phyloP scores from a whole-genome alignment of 2,888 invertebrate genomes.

The Epinotia demarniana region DNA sequence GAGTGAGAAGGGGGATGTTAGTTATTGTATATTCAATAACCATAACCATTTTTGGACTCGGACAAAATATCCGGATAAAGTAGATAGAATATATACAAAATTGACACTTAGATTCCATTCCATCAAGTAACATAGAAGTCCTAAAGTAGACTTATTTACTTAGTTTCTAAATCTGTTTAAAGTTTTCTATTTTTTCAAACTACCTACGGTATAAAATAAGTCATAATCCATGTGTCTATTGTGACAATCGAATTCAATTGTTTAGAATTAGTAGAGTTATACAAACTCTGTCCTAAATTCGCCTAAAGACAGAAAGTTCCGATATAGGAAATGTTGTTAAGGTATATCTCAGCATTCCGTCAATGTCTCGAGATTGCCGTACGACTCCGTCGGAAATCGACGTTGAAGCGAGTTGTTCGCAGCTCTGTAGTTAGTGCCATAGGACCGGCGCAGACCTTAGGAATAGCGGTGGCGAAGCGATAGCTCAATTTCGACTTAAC shows the following conservation, averaged over 20 bases:
- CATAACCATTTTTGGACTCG: neutral
- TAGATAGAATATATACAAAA: conserved; percentile 26
- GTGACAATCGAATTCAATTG: neutral
- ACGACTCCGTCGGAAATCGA: conserved; percentile 11
- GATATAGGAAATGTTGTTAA: conserved; percentile 1
- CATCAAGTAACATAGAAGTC: conserved; percentile 5
- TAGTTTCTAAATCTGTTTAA: conserved; percentile 7
- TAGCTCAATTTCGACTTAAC: neutral
- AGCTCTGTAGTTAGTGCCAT: conserved; percentile 42
- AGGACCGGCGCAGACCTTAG: conserved; percentile 20
- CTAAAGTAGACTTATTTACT: neutral
- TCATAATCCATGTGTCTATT: conserved; percentile 10
- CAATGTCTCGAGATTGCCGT: conserved; percentile 20
- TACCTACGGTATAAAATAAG: neutral
- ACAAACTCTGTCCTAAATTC: neutral
- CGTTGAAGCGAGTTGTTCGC: conserved; percentile 13
- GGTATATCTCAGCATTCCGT: conserved; percentile 20
- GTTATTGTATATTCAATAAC: neutral
- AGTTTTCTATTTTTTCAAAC: conserved; percentile 10
- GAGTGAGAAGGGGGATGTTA: neutral
- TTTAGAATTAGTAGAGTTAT: conserved; percentile 9
- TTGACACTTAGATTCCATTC: conserved; percentile 20
- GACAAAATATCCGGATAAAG: conserved; percentile 13
- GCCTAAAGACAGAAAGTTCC: conserved; percentile 7
- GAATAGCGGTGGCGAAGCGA: neutral